Base-by-base conservation (phyloP, 2,888 invertebrate species). In the Caenorhabditis sp. region DNA sequence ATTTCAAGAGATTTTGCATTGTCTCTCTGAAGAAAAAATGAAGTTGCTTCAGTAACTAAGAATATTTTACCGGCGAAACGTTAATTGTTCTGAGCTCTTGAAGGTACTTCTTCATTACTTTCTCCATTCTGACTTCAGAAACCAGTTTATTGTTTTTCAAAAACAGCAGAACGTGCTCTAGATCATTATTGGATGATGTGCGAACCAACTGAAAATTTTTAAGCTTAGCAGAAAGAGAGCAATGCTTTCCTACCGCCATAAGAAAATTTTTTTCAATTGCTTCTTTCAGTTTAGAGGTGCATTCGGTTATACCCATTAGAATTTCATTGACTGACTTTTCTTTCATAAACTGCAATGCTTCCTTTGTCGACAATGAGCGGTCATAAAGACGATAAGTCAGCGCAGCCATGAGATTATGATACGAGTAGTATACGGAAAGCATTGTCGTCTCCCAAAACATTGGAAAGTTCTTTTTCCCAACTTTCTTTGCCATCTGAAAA, bases 391-490 rank as follows among this genome's bases (percentile, higher is more conserved):
- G 40, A 0, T 8, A 0, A 3, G 32, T 47, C 13, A 72, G 24
- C 0, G 56, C 24, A 0, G 28, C 56, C 47, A 64, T 22, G 55
- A 72, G 5, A 0, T 22, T 4, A 15, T 72, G 50, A 18, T 56
- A 72, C 5, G n/a, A 40, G 35, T 72, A 72, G 56, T 64, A 22
- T 0, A 55, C 13, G 1, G 64, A 72, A 1, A 1, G 9, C 28
- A 56, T n/a, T 2, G 64, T 8, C 0, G 22, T 0, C 18, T 47
- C 13, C 62, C 37, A 56, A 35, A 72, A 64, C 44, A 15, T 13
- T 8, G 28, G 11, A 6, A 37, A 24, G 32, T 35, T 32, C 5
- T 32, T 4, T 35, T 9, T 1, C 2, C 1, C 13, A 1, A 24
- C 40, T 40, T 13, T 40, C 2, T 6, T 40, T 5, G 40, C 13